Base-by-base conservation (phyloP, 2,888 invertebrate genomes). In the Aphidoletes aphidimyza region DNA sequence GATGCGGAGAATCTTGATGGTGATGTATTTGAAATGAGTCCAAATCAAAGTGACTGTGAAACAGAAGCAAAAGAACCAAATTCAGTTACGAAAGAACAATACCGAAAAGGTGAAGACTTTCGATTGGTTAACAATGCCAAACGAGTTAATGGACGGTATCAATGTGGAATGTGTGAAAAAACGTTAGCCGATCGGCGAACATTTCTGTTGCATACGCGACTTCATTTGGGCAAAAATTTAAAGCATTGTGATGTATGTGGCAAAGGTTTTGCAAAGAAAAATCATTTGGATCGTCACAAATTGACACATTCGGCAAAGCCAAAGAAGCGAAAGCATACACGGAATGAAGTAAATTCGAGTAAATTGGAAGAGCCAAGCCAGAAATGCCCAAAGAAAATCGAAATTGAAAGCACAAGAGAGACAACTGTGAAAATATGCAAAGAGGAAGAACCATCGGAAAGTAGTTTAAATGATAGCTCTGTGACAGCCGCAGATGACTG, bases 161-260 rank as follows among this genome's bases (percentile, higher is more conserved):
- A 84, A 42, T 86, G 86, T 84, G 84, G 85, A 42, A 59, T 85
- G 17, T 86, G 86, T 83, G 85, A 85, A 45, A 86, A 86, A 69
- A 85, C 84, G 11, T 59, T 86, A 26, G 85, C 49, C 3, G 86
- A 85, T 83, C 78, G 85, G 26, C 85, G 85, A 84, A 85, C 85
- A 5, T 84, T 85, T 22, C 84, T 83, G 83, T 81, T 86, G 19
- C 86, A 86, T 84, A 45, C 84, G 36, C 83, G 86, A 30, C 69
- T 86, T 1, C 85, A 86, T 37, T 54, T 85, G 0, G 86, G 86
- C n/a, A 83, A 86, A 37, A 86, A 86, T 49, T 83, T 86, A 39
- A 86, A 86, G 45, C 69, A 85, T 47, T 86, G 86, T 42, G 26
- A 83, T 14, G 85, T 85, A 14, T 86, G 86, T 42, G 84, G 85